These are phyloP conservation scores for Imbricaverruca yamaguchii DNA, from an alignment of 2,888 invertebrate genomes.

Conservation along the genomic window DNA sequence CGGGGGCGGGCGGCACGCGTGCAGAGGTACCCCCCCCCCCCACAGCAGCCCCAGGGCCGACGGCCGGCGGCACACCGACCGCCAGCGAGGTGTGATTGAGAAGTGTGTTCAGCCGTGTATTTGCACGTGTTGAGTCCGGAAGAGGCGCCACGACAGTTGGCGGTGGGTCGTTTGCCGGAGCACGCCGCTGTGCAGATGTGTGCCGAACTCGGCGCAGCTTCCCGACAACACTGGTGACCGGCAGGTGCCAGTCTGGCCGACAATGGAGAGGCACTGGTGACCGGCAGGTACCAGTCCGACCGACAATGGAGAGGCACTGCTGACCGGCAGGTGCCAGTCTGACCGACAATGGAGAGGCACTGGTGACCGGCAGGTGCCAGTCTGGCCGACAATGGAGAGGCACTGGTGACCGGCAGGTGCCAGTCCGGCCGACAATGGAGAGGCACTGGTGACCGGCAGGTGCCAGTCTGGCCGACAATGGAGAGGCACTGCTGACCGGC, in stretches of 20 bases:
- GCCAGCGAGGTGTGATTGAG: neutral
- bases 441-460: neutral
- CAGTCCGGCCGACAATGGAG: neutral
- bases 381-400: neutral
- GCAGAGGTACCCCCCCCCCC: neutral
- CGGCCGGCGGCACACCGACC: neutral
- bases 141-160: neutral
- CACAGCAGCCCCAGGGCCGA: too few species aligned
- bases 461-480: neutral
- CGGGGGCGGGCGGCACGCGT: neutral
- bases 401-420: neutral
- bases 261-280: too few species aligned
- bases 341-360: neutral
- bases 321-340: too few species aligned
- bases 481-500: neutral
- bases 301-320: neutral
- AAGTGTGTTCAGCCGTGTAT: neutral
- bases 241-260: too few species aligned
- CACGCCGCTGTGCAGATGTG: neutral
- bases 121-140: neutral
- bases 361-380: too few species aligned
- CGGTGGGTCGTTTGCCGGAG: neutral
- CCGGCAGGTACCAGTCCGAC: too few species aligned
- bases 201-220: neutral
- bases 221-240: neutral